Evolutionary conservation across 2,797 vertebrate species (phyloP).

Genomic region (Halcyon leucocephala): DNA sequence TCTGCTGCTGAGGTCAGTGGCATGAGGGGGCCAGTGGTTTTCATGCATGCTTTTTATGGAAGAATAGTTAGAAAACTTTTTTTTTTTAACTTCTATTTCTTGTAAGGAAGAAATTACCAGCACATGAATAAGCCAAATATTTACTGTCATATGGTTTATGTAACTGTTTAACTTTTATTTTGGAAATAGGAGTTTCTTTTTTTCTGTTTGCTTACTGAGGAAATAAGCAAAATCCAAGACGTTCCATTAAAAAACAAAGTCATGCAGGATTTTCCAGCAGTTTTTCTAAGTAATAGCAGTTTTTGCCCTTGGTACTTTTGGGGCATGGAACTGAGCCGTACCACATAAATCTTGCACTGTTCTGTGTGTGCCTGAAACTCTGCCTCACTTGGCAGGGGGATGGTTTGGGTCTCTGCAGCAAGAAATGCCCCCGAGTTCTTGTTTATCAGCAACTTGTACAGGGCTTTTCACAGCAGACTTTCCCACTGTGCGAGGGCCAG

Average conservation of each 20-base stretch:
- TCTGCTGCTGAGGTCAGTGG: neutral
- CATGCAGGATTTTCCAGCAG: neutral
- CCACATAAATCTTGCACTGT: neutral
- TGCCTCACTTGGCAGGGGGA: neutral
- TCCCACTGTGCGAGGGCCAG: neutral
- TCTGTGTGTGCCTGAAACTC: neutral
- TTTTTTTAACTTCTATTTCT: neutral
- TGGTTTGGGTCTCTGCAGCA: neutral
- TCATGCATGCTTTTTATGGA: neutral
- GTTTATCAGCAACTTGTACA: neutral
- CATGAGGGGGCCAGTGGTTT: neutral
- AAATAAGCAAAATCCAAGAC: conserved; percentile 33
- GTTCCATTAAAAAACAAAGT: neutral
- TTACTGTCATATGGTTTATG: conserved; percentile 43
- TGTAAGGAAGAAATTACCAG: conserved; percentile 28
- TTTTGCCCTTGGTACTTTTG: neutral
- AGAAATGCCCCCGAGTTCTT: neutral
- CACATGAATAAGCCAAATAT: neutral
- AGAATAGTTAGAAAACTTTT: neutral
- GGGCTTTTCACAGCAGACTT: neutral
- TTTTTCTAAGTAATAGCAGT: neutral
- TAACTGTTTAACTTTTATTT: conserved; percentile 31
- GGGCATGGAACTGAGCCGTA: neutral
- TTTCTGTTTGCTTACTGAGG: conserved; percentile 22
- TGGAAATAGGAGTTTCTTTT: neutral